Evolutionary conservation across 2,888 invertebrate species (phyloP).

Genomic region (Tanypteryx hageni): DNA sequence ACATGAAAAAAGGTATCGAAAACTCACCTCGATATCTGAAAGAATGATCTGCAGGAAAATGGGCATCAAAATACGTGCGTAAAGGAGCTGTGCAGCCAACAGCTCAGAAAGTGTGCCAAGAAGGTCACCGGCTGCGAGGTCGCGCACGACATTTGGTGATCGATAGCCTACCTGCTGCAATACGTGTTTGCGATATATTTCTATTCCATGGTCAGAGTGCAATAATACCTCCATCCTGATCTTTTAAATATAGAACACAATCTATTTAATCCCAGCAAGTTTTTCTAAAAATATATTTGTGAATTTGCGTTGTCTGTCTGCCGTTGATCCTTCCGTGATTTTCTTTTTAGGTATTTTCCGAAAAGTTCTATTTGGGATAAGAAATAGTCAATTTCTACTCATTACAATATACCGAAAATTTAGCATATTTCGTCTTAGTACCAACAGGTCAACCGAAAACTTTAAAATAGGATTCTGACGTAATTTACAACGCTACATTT

Average conservation of each 20-base stretch:
- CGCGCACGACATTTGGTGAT: constrained; percentile 5
- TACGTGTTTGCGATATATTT: background rate
- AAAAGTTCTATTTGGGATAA: too few species aligned
- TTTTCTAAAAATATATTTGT: too few species aligned
- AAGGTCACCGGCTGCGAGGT: background rate
- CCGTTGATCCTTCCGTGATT: too few species aligned
- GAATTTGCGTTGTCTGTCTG: too few species aligned
- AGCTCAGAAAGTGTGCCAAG: background rate
- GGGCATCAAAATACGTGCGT: background rate
- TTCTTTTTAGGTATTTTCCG: too few species aligned
- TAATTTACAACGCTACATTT: too few species aligned
- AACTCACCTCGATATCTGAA: background rate
- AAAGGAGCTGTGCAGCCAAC: background rate
- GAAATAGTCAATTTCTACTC: too few species aligned
- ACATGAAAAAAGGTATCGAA: background rate
- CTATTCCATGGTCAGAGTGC: background rate
- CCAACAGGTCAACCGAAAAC: too few species aligned
- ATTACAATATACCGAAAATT: too few species aligned
- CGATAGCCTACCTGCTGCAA: background rate
- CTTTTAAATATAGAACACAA: background rate
- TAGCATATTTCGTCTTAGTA: too few species aligned
- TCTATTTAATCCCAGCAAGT: background rate
- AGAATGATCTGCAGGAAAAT: constrained; percentile 14
- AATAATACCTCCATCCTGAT: background rate
- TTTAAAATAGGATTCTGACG: too few species aligned